Conservation (phyloP, 2,113 vertebrate genomes). For the Oreochromis spilurus region DNA sequence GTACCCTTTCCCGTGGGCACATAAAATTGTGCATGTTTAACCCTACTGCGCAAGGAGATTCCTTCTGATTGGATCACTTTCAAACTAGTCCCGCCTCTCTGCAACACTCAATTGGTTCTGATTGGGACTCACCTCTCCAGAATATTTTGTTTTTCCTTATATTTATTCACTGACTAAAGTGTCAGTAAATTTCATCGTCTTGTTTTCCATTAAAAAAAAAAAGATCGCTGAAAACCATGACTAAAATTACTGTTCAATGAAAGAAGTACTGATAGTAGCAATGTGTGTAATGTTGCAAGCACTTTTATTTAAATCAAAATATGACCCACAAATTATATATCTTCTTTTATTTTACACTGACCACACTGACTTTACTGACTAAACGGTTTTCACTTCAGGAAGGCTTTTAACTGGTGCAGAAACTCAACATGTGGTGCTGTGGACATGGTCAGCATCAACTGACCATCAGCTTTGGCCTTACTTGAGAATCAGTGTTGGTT, state of each 20-base stretch:
- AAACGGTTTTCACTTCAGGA: neutral
- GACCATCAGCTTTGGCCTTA: neutral
- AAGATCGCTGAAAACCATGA: neutral
- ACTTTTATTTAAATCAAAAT: neutral
- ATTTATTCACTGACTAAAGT: neutral
- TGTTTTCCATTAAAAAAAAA: neutral
- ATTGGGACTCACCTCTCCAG: neutral
- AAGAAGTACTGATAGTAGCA: neutral
- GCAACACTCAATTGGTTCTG: neutral
- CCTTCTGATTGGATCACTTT: neutral
- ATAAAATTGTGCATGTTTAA: neutral
- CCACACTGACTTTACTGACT: neutral
- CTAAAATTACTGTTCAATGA: neutral
- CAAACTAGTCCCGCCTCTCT: neutral
- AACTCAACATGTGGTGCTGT: neutral
- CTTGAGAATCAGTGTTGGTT: neutral
- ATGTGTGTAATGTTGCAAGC: neutral
- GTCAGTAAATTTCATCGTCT: neutral
- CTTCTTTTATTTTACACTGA: neutral
- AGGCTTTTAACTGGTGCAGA: neutral
- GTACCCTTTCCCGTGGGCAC: neutral
- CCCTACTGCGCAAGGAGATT: neutral
- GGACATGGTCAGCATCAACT: neutral
- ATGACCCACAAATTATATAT: neutral
- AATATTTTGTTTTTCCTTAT: accelerated